Evolutionary conservation across 2,888 invertebrate species (phyloP).

Genomic region (Hydriomena furcata): DNA sequence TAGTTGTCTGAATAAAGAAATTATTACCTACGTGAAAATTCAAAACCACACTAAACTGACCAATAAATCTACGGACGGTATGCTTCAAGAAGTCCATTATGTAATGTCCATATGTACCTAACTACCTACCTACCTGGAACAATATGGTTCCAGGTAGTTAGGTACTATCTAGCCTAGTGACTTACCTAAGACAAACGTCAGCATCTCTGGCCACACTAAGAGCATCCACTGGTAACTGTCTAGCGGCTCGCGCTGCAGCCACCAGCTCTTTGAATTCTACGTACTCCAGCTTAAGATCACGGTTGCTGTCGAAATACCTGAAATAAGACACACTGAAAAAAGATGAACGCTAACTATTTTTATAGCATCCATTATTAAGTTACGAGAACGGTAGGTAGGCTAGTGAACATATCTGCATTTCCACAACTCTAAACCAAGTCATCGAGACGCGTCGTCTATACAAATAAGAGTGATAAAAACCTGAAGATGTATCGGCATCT

Average conservation of each 20-base stretch:
- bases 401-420: too few relatives aligned
- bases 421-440: too few relatives aligned
- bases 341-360: too few relatives aligned
- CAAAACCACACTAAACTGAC: not conserved
- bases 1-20: slow-evolving; percentile 49
- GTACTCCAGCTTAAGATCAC: slow-evolving; percentile 77
- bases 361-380: too few relatives aligned
- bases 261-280: slow-evolving; percentile 85
- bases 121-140: too few relatives aligned
- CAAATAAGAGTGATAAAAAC: too few relatives aligned
- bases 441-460: too few relatives aligned
- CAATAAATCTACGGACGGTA: not conserved
- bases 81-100: too few relatives aligned
- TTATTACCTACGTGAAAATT: not conserved
- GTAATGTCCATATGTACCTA: too few relatives aligned
- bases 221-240: slow-evolving; percentile 79
- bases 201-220: slow-evolving; percentile 81
- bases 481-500: slow-evolving; percentile 88
- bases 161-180: too few relatives aligned
- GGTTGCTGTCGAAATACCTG: slow-evolving; percentile 84
- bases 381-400: too few relatives aligned
- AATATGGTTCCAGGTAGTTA: too few relatives aligned
- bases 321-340: not conserved
- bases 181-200: slow-evolving; percentile 62
- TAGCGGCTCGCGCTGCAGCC: slow-evolving; percentile 76